Evolutionary conservation across 2,888 invertebrate species (phyloP), one percentile per base, ranked within the genome.

Genomic region (Drosophila birchii): DNA sequence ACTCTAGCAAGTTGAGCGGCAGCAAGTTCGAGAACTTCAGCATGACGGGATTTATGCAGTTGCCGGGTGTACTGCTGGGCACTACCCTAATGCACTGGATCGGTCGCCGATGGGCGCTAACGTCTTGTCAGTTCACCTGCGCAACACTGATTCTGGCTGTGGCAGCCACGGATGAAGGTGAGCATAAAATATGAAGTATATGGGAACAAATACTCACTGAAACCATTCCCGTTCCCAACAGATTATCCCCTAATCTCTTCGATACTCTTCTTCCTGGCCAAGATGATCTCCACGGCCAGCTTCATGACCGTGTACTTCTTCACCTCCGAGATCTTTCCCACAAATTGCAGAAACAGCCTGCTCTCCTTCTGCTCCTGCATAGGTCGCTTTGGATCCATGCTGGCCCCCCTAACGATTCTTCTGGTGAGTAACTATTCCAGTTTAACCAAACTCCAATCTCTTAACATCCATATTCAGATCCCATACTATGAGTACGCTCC

Each of bases 11-110:
- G 0, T 92, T 97, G 41, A 87, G 94, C 6, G 96, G 96, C 5
- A 95, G 96, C 91, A 95, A 95, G 81, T 96, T 96, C 89, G 89
- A 95, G 7, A 97, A 96, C 92, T 97, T 96, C 83, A 95, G 96
- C 71, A 66, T 90, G 20, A 88, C 89, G 7, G 90, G 90, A 9
- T 56, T 91, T 44, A 94, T 96, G 47, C 96, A 96, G 90, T 94
- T 96, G 59, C 96, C 96, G 1, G 96, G 95, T 0, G 95, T 95
- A 76, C 91, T 95, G 54, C 90, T 94, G 36, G 95, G 95, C 56
- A 93, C 94, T 66, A 91, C 94, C 18, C 93, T 95, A 14, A 93
- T 96, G 82, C 95, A 96, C 83, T 93, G 93, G 78, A 93, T 94
- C 59, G 96, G 96, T 57, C 93, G 95, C 47, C 94, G 95, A 78